Evolutionary conservation across 2,797 vertebrate species (phyloP).

Genomic region (Paramormyrops hopkinsi): DNA sequence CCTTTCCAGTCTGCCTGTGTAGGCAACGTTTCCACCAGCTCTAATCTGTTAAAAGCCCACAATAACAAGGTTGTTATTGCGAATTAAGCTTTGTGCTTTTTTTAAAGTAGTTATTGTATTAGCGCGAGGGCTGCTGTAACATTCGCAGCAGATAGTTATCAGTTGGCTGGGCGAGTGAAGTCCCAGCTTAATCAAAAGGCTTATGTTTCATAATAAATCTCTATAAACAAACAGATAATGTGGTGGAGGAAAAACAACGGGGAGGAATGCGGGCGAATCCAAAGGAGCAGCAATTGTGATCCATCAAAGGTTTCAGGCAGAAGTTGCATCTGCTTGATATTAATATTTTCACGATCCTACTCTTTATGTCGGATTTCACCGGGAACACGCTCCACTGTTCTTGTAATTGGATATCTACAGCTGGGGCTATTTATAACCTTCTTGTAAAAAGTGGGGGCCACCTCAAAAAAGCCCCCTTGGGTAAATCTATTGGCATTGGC

Average conservation of each 20-base stretch:
- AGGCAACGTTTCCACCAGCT: background rate
- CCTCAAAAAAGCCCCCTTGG: conserved; percentile 11
- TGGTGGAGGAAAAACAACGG: background rate
- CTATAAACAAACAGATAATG: background rate
- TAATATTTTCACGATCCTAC: conserved; percentile 22
- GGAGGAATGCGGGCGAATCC: background rate
- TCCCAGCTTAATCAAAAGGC: conserved; percentile 6
- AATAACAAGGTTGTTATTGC: conserved; percentile 9
- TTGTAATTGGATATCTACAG: conserved; percentile 23
- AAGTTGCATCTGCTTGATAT: conserved; percentile 13
- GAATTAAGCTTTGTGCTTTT: background rate
- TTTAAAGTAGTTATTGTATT: background rate
- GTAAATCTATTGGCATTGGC: conserved; percentile 22
- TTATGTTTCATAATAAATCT: conserved; percentile 17
- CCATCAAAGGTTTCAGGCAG: background rate
- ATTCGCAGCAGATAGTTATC: background rate
- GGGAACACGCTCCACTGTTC: conserved; percentile 10
- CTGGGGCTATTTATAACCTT: conserved; percentile 24
- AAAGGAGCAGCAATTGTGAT: background rate
- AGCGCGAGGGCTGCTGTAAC: background rate
- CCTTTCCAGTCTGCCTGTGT: background rate
- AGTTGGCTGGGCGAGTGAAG: background rate
- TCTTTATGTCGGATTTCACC: background rate
- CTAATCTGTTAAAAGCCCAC: background rate
- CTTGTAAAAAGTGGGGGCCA: conserved; percentile 4